Percentiles rank a stretch among this genome's conserved stretches.
Conservation (phyloP, 2,113 vertebrate genomes). For the Stigmatopora argus region DNA sequence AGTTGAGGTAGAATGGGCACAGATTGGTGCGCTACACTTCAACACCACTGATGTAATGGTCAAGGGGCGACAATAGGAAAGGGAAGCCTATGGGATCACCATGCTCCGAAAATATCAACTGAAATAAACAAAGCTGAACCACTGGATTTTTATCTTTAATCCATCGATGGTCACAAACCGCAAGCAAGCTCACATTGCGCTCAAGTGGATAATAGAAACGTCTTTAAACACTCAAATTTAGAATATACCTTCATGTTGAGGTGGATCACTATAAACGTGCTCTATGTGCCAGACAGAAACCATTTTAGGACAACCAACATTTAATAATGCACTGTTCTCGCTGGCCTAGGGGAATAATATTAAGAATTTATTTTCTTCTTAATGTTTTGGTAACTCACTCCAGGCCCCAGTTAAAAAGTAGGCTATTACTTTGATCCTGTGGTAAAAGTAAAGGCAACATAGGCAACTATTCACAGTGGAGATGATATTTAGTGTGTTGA, state of each 20-base stretch:
- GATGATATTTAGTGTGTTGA: slow-evolving; percentile 15
- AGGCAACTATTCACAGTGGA: background rate
- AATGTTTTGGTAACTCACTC: slow-evolving; percentile 49
- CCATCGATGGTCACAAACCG: slow-evolving; percentile 9
- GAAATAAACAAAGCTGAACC: slow-evolving; percentile 20
- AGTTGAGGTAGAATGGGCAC: slow-evolving; percentile 25
- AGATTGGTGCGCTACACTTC: slow-evolving; percentile 37
- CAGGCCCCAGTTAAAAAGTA: slow-evolving; percentile 22
- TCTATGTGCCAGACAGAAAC: slow-evolving; percentile 6
- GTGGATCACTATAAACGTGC: slow-evolving; percentile 14
- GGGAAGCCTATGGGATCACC: slow-evolving; percentile 1
- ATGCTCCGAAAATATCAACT: slow-evolving; percentile 1
- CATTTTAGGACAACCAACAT: slow-evolving; percentile 17
- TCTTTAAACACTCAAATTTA: slow-evolving; percentile 12
- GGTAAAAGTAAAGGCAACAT: slow-evolving; percentile 18
- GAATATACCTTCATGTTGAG: slow-evolving; percentile 11
- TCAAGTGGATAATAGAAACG: slow-evolving; percentile 37
- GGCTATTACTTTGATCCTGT: slow-evolving; percentile 30
- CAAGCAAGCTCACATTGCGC: background rate
- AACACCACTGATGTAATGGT: slow-evolving; percentile 13
- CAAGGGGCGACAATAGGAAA: slow-evolving; percentile 17
- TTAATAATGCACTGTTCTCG: slow-evolving; percentile 37
- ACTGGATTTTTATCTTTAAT: slow-evolving; percentile 24
- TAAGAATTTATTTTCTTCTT: slow-evolving; percentile 49
- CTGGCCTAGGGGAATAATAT: slow-evolving; percentile 14